Base-by-base conservation (phyloP, 2,888 invertebrate genomes). In the Incurvaria masculella region DNA sequence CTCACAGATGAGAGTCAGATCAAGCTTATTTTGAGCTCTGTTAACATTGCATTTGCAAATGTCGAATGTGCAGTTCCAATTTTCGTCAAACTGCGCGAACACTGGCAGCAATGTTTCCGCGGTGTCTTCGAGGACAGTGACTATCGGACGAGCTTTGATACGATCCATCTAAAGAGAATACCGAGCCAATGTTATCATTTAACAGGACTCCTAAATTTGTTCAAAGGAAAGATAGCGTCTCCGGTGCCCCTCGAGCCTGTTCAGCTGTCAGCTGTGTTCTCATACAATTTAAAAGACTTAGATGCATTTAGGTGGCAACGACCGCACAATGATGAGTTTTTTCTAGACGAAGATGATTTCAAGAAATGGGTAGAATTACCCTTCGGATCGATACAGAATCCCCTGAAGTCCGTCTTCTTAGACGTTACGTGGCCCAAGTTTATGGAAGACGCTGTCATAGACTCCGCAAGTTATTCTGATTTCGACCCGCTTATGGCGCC, bases 371-470 rank as follows among this genome's bases (percentile, higher is more conserved):
- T 66, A 48, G 73, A 73, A 54, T 74, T 96, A 48, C 94, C 95
- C 0, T 93, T 94, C 74, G 96, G 96, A 33, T 88, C 91, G 21
- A 85, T 86, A 26, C 86, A 85, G 46, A 89, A 94, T 70, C 93
- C 94, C 1, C 79, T 92, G 54, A 87, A 87, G 46, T 86, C 88
- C 65, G 80, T 94, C 21, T 74, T 86, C 52, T 68, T 95, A 16
- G 88, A 88, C 63, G 86, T 91, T 41, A 89, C 89, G 20, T 97
- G 97, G 97, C 89, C 90, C 1, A 83, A 87, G 62, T 80, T 96
- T 54, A 84, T 88, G 2, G 96, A 95, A 66, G 88, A 90, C 64
- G 83, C 91, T 50, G 86, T 94, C 21, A 86, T 94, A 2, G 97
- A 98, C 64, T 91, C 90, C 52, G 89, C 91, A 56, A 85, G 85